Base-by-base conservation (phyloP, 2,797 vertebrate species). In the Apodemus agrarius region DNA sequence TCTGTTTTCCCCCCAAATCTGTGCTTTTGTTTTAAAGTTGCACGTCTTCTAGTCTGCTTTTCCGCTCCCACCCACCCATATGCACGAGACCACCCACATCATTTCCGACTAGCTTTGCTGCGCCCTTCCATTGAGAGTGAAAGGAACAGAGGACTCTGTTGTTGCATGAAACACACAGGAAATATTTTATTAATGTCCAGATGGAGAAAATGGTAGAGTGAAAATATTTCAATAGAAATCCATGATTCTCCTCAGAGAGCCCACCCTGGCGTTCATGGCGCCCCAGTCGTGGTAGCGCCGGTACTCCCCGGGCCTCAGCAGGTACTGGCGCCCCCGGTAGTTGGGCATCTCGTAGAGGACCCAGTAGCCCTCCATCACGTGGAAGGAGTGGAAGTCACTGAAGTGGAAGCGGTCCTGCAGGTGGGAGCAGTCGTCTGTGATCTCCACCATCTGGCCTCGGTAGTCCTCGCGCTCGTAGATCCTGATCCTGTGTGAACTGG, bases 331-430 rank as follows among this genome's bases (percentile, higher is more conserved):
- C 24, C 95, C 96, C 59, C 0, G 1, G 90, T 95, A 98, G 89
- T 79, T 94, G 37, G 92, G 93, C 93, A 95, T 40, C 85, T 98
- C 93, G 0, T 89, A 97, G 65, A 98, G 97, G 88, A 96, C 40
- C 86, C 97, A 97, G 78, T 19, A 93, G 81, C 94, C 96, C 24
- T 98, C 97, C 93, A 97, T 92, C 85, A 97, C 10, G 0, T 97
- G 86, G 80, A 80, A 52, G 57, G 97, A 96, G 69, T 87, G 96
- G 84, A 97, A 91, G 91, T 98, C 96, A 34, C 12, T 94, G 59
- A 92, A 97, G 85, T 89, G 96, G 87, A 98, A 98, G 72, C 94
- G 82, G 17, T 98, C 79, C 0, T 97, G 96, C 7, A 98, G 95
- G 5, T 97, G 97, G 83, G 97, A 17, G 78, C 96, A 97, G 90